Percentiles rank a stretch among this genome's conserved stretches.
Evolutionary conservation across 2,113 vertebrate species (phyloP).

Genomic region (Orycteropus afer): DNA sequence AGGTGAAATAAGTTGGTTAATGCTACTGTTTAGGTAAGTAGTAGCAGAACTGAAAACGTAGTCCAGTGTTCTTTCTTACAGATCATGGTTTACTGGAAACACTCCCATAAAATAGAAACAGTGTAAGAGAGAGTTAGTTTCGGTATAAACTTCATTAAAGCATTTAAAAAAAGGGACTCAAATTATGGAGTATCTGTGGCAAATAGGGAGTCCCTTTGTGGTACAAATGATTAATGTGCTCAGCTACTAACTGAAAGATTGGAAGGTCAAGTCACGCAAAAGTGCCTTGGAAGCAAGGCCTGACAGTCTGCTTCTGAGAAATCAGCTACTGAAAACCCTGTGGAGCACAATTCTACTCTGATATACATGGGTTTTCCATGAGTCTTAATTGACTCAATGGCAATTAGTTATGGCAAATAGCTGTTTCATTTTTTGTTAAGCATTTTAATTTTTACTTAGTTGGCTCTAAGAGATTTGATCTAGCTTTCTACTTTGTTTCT

Average conservation of each 20-base stretch:
- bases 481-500: not conserved
- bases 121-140: not conserved
- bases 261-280: too few relatives aligned
- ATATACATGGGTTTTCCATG: too few relatives aligned
- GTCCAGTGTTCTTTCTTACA: not conserved
- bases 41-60: not conserved
- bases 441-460: not conserved
- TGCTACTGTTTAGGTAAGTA: not conserved
- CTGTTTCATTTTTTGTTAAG: constrained; percentile 4
- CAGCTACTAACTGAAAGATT: too few relatives aligned
- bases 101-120: not conserved
- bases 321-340: too few relatives aligned
- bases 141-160: not conserved
- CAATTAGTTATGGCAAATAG: not conserved
- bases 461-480: not conserved
- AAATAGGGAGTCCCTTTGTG: not conserved
- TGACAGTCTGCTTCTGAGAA: too few relatives aligned
- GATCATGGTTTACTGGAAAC: not conserved
- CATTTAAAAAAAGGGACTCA: constrained; percentile 11
- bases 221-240: too few relatives aligned
- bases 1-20: not conserved
- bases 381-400: too few relatives aligned
- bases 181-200: not conserved
- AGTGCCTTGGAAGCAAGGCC: too few relatives aligned
- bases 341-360: too few relatives aligned